phyloP scores from a whole-genome alignment of 2,113 vertebrate species.

The Antennarius striatus region DNA sequence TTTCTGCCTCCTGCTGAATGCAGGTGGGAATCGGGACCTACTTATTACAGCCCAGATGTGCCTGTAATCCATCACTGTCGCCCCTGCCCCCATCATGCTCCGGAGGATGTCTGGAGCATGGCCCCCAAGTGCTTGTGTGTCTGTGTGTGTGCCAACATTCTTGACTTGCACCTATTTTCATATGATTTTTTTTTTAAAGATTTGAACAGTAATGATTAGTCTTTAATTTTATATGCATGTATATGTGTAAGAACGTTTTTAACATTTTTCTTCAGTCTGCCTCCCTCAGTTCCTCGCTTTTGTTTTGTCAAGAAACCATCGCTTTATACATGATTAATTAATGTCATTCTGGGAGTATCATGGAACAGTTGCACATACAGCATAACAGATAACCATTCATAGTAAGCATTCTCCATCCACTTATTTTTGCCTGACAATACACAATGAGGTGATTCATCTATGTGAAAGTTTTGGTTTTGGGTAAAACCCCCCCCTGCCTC shows the following conservation, averaged over 20 bases:
- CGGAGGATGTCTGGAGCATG: conserved; percentile 68
- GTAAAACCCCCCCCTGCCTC: conserved; percentile 15
- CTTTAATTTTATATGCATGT: not conserved
- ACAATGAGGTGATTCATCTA: conserved; percentile 34
- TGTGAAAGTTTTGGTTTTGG: conserved; percentile 25
- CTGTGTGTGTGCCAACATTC: conserved; percentile 12
- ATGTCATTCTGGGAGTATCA: too few relatives aligned
- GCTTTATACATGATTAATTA: too few relatives aligned
- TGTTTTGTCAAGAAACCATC: too few relatives aligned
- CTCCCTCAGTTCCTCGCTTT: conserved; percentile 7
- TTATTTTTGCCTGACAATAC: conserved; percentile 34
- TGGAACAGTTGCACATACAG: conserved; percentile 32
- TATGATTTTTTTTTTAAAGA: not conserved
- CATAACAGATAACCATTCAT: conserved; percentile 32
- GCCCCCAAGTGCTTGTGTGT: conserved; percentile 37
- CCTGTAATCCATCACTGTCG: conserved; percentile 79
- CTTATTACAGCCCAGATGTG: conserved; percentile 79
- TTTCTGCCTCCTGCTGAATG: conserved; percentile 70
- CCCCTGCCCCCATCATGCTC: conserved; percentile 62
- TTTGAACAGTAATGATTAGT: conserved; percentile 9
- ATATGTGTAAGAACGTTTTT: not conserved
- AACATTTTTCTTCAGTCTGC: not conserved
- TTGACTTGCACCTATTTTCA: conserved; percentile 1
- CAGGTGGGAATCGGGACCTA: conserved; percentile 76
- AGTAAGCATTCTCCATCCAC: conserved; percentile 32